Evolutionary conservation across 2,888 invertebrate genomes (phyloP), one percentile per base, ranked within the genome.

Genomic region (Lymantria monacha): DNA sequence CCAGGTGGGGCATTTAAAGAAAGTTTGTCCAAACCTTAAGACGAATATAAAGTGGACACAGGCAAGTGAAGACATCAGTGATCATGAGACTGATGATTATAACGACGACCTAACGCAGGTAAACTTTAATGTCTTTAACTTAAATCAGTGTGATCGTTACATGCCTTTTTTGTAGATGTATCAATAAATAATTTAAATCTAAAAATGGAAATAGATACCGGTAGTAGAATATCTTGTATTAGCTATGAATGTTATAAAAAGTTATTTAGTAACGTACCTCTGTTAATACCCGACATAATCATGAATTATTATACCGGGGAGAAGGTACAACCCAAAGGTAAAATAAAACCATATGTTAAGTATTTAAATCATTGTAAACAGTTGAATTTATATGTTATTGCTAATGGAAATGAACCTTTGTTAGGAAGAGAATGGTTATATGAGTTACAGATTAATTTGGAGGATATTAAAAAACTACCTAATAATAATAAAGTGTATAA

Each of bases 341-440:
- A 9, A 9, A 33, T 33, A 33, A 10, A 33, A 33, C 7, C 33
- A 7, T 9, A 7, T 10, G 33, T 33, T 33, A 7, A 33, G 10
- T 33, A 33, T 33, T 9, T 9, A 9, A 10, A 10, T 9, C 3
- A n/a, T 13, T 11, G 15, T 36, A 42, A 45, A 22, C 12, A 45
- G 3, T 36, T 49, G 22, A 42, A 45, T 13, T 22, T 49, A 11
- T 49, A 33, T 49, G 30, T 42, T 11, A 42, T 48, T 12, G 14
- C 38, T 10, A 38, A 48, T 10, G 44, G 48, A 1, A 48, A 30
- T 11, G 44, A 38, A 0, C 37, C 8, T 13, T 48, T 48, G 13
- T 22, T 48, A 12, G 48, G 48, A 0, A 2, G 48, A 30, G 36
- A 48, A 5, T 48, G 42, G 48, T n/a, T n/a, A n/a, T n/a, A n/a